These are phyloP conservation scores for Oasisia sp. DNA, from an alignment of 2,888 invertebrate species.

Conservation along the genomic window DNA sequence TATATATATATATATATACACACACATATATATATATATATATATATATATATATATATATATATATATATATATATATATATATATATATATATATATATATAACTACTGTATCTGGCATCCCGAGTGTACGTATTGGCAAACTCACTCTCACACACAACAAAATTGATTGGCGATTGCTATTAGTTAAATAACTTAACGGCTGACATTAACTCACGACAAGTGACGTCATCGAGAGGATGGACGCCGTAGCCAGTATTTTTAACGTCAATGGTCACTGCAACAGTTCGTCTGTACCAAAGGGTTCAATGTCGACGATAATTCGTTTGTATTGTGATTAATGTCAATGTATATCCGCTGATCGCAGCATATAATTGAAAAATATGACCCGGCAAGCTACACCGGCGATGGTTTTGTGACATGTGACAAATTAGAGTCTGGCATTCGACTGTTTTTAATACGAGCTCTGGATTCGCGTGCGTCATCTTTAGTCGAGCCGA, in stretches of 20 bases:
- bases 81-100: no score
- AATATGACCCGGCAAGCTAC: background rate
- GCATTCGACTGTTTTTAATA: background rate
- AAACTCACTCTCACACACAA: no score
- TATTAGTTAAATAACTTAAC: no score
- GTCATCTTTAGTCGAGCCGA: background rate
- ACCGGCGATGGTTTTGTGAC: background rate
- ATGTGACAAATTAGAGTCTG: background rate
- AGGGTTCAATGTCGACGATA: background rate
- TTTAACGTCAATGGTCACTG: background rate
- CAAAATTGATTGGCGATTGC: no score
- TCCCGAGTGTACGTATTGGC: no score
- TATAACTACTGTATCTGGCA: no score
- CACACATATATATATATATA: no score
- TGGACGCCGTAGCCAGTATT: background rate
- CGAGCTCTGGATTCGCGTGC: background rate
- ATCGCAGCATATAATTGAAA: slow-evolving; percentile 1
- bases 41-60: no score
- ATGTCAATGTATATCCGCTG: background rate
- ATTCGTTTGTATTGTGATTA: background rate
- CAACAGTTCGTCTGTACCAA: background rate
- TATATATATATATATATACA: no score
- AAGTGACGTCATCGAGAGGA: no score
- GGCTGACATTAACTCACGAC: no score
- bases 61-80: no score